phyloP scores from a whole-genome alignment of 1,140 invertebrate species.

The Thrips palmi region DNA sequence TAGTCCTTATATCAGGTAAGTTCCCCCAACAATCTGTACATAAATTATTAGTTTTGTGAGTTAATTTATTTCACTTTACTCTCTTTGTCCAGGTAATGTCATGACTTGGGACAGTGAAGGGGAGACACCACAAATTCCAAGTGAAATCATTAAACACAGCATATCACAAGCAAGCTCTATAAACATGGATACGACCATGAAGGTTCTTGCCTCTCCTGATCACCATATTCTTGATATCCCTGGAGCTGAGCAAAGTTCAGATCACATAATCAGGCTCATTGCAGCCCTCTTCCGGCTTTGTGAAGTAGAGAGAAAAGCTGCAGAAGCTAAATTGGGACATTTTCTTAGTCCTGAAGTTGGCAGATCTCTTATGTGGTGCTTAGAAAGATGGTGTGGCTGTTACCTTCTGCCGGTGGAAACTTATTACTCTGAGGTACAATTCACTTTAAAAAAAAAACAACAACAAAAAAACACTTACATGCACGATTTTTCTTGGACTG shows the following conservation, averaged over 20 bases:
- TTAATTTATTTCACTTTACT: background rate
- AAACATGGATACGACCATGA: conserved; percentile 30
- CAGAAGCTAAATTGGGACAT: conserved; percentile 35
- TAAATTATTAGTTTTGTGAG: no score
- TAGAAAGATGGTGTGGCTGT: conserved; percentile 52
- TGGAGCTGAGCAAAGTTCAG: conserved; percentile 29
- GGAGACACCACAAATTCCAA: conserved; percentile 56
- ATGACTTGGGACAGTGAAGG: conserved; percentile 51
- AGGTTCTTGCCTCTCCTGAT: conserved; percentile 27
- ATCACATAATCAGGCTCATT: conserved; percentile 43
- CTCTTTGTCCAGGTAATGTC: conserved; percentile 32
- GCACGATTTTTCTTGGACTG: conserved; percentile 11
- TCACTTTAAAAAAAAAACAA: no score
- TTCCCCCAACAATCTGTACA: conserved; percentile 4
- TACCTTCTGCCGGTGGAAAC: conserved; percentile 53
- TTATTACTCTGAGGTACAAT: conserved; percentile 42
- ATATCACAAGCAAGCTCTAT: conserved; percentile 29
- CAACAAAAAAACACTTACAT: no score
- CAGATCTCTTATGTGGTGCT: conserved; percentile 60
- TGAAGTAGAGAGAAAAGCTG: conserved; percentile 43
- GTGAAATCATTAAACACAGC: conserved; percentile 53
- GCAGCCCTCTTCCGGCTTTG: conserved; percentile 44
- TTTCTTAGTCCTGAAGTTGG: conserved; percentile 65
- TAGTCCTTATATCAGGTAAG: conserved; percentile 54
- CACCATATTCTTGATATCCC: conserved; percentile 28